Evolutionary conservation across 2,113 vertebrate genomes (phyloP), one percentile per base, ranked within the genome.

Genomic region (Desmodus rotundus): DNA sequence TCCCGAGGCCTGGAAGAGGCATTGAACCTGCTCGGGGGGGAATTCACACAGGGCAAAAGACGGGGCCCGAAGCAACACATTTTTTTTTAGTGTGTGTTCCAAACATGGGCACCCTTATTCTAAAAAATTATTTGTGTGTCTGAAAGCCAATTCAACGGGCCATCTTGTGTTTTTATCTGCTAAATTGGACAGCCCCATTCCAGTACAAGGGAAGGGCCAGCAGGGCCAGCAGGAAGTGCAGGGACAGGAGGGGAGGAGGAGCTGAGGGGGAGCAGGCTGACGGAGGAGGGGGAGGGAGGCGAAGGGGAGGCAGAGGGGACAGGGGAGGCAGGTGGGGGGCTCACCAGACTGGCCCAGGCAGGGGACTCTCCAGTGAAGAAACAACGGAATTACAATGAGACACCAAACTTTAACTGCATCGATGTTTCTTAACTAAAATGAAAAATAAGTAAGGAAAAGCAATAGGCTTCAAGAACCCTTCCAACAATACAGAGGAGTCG

Each of bases 341-440:
- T 50, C 54, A 16, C n/a, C 1, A n/a, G 12, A 28, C 88, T 7
- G 56, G 11, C 56, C 56, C 56, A 58, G 56, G 56, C 54, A 19
- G 3, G n/a, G 4, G n/a, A 16, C 31, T 65, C 17, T 36, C 73
- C 6, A 11, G 20, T 0, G 5, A 65, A 47, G 24, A 1, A 45
- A 45, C 26, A 38, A 7, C 0, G 0, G 13, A 81, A 80, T 20
- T 19, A 7, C 14, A 24, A 31, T 3, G 74, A 45, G 81, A 20
- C 0, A 0, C 19, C 15, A 20, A 26, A 67, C 2, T 38, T 73
- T 26, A 74, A 47, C 36, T 19, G 5, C 24, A 9, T 31, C 22
- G 3, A 5, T 4, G 10, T 12, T 74, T 50, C 24, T 43, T 10
- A 63, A 43, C 61, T 63, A 45, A 84, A 61, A 8, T 12, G 45